A percentile compares a stretch with the other conserved stretches of the same genome.
phyloP scores from a whole-genome alignment of 2,797 vertebrate genomes.

The Lerista edwardsae region DNA sequence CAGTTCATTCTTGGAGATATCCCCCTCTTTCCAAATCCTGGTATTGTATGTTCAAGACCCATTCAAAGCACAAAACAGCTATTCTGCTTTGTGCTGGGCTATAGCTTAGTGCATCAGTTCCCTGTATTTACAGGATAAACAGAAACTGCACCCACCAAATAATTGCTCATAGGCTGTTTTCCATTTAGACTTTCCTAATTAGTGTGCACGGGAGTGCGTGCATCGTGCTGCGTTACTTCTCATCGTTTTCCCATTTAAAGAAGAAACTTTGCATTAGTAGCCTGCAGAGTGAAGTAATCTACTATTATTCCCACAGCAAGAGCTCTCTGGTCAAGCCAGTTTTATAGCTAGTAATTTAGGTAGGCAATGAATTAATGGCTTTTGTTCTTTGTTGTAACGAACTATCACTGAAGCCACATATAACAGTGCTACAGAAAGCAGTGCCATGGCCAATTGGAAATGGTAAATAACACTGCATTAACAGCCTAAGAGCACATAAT shows the following conservation, averaged over 20 bases:
- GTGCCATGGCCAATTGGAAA: background rate
- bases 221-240: background rate
- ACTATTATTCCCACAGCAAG: background rate
- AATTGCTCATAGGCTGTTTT: background rate
- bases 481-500: too few species aligned
- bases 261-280: background rate
- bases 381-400: background rate
- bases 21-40: too few species aligned
- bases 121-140: background rate
- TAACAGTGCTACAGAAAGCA: background rate
- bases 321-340: background rate
- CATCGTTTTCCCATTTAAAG: background rate
- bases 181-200: constrained; percentile 2
- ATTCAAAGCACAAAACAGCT: background rate
- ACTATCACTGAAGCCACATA: background rate
- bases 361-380: background rate
- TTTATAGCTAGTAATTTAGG: background rate
- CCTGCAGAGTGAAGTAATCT: background rate
- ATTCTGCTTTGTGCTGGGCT: background rate
- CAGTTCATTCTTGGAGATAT: background rate
- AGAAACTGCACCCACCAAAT: background rate
- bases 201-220: background rate
- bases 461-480: background rate
- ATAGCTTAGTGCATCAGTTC: background rate
- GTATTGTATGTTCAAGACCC: too few species aligned